Evolutionary conservation across 2,113 vertebrate species (phyloP).

Genomic region (Scartelaos histophorus): DNA sequence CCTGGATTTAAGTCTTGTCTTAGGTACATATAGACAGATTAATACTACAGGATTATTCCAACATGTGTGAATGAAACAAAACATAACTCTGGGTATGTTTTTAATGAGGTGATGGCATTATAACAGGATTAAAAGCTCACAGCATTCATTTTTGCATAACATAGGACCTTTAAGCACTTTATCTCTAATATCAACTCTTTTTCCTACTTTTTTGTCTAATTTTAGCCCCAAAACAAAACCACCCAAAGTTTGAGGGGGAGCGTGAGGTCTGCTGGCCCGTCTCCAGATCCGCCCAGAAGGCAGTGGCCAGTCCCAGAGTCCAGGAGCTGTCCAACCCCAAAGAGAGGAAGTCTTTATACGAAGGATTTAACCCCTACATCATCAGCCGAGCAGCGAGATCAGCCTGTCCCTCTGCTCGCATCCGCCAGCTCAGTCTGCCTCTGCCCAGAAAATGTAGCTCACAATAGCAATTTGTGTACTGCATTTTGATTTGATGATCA

Average conservation of each 20-base stretch:
- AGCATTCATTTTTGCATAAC: too few species aligned
- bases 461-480: background rate
- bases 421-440: conserved; percentile 68
- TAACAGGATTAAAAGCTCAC: too few species aligned
- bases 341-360: conserved; percentile 52
- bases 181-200: background rate
- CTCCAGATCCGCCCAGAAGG: conserved; percentile 36
- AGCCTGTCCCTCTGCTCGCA: conserved; percentile 62
- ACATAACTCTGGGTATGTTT: too few species aligned
- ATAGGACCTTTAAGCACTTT: too few species aligned
- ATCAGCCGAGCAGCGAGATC: conserved; percentile 59
- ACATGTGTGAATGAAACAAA: too few species aligned
- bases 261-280: conserved; percentile 53
- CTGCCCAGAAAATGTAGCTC: conserved; percentile 65
- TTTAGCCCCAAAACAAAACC: conserved; percentile 60
- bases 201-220: background rate
- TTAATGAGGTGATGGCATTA: too few species aligned
- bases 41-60: too few species aligned
- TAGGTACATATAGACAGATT: too few species aligned
- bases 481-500: too few species aligned
- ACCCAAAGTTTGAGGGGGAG: conserved; percentile 45
- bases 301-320: conserved; percentile 53
- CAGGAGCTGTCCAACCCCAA: conserved; percentile 63
- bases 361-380: conserved; percentile 61
- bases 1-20: too few species aligned